These are phyloP conservation scores for Chymomyza fuscimana DNA, from an alignment of 2,888 invertebrate genomes.

Conservation along the genomic window DNA sequence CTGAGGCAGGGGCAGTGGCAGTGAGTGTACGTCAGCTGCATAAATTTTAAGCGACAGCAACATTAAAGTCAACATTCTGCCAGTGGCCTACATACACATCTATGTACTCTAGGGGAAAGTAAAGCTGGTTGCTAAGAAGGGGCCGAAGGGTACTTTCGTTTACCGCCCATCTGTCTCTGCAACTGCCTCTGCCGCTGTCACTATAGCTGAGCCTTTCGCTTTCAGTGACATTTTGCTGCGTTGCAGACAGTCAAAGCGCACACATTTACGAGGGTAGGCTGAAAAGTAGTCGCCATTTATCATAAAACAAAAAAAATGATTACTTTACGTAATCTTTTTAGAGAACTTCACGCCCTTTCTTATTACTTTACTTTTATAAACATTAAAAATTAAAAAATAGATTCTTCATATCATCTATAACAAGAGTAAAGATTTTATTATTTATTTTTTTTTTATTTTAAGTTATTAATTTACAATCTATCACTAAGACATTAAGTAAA, in stretches of 20 bases:
- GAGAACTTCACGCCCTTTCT: too few species aligned
- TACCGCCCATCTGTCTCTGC: constrained; percentile 19
- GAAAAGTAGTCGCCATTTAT: too few species aligned
- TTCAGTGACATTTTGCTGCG: constrained; percentile 62
- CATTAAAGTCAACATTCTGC: constrained; percentile 74
- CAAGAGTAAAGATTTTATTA: too few species aligned
- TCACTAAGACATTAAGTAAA: too few species aligned
- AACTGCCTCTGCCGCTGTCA: constrained; percentile 18
- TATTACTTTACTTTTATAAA: too few species aligned
- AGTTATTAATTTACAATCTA: too few species aligned
- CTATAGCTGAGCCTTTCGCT: constrained; percentile 57
- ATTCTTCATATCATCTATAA: too few species aligned
- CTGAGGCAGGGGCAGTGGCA: constrained; percentile 6
- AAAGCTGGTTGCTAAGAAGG: background rate
- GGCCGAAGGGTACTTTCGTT: constrained; percentile 35
- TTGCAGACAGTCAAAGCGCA: constrained; percentile 31
- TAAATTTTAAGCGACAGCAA: constrained; percentile 69
- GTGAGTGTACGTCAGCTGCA: constrained; percentile 64
- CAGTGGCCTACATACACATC: constrained; percentile 63
- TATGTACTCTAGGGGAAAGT: background rate
- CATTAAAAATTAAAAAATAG: too few species aligned
- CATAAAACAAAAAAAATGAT: too few species aligned
- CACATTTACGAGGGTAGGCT: constrained; percentile 12
- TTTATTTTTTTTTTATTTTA: too few species aligned
- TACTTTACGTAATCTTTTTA: too few species aligned